These are phyloP conservation scores for Seriola aureovittata DNA, from an alignment of 2,113 vertebrate species.

Conservation along the genomic window DNA sequence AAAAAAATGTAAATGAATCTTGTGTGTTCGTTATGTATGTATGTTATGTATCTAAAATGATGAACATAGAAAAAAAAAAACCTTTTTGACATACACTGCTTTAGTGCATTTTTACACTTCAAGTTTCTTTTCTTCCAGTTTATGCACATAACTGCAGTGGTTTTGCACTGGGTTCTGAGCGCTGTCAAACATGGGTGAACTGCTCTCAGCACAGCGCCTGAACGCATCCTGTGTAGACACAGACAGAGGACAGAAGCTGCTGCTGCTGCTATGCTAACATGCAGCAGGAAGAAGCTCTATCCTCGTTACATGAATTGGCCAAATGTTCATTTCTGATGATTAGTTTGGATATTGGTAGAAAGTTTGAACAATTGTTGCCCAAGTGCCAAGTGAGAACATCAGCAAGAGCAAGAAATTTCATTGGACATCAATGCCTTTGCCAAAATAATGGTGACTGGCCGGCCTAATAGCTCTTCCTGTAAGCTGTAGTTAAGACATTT, in stretches of 20 bases:
- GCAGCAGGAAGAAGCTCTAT: too few relatives aligned
- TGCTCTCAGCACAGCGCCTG: neutral
- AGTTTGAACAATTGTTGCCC: neutral
- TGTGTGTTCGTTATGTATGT: too few relatives aligned
- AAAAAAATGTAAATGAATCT: too few relatives aligned
- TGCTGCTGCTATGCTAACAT: neutral
- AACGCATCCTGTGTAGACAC: slow-evolving; percentile 20
- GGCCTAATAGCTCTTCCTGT: neutral
- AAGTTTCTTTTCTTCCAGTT: neutral
- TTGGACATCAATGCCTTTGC: neutral
- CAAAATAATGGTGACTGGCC: neutral
- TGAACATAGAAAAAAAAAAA: too few relatives aligned
- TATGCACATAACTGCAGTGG: neutral
- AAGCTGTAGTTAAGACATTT: neutral
- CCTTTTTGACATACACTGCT: too few relatives aligned
- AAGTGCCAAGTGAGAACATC: neutral
- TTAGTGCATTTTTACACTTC: too few relatives aligned
- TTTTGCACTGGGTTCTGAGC: too few relatives aligned
- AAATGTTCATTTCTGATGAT: neutral
- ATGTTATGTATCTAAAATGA: too few relatives aligned
- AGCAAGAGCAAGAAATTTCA: neutral
- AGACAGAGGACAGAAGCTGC: neutral
- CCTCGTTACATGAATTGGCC: too few relatives aligned
- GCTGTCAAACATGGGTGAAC: too few relatives aligned
- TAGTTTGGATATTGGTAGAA: neutral